Base-by-base conservation (phyloP, 2,888 invertebrate species). In the Eristalis arbustorum region DNA sequence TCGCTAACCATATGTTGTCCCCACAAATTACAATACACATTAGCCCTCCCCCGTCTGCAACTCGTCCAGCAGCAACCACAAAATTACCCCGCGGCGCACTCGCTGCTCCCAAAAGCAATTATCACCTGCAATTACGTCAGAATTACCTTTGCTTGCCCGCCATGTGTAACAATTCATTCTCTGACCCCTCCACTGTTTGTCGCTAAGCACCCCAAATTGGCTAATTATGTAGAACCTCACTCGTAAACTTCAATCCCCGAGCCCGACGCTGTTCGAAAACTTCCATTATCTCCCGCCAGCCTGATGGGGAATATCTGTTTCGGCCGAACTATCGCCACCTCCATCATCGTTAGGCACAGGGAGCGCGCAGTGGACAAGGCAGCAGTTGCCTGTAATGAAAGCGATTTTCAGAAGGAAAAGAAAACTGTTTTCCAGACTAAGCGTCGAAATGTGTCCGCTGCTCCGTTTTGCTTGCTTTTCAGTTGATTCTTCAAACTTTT, bases 251-350 rank as follows among this genome's bases (percentile, higher is more conserved):
- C 11, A 3, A 18, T 1, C 18, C 8, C 18, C 18, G 18, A 10
- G 13, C 22, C 61, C 42, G 28, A 22, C 34, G 22, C 49, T 11
- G 2, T 10, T 31, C 13, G 14, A 68, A 56, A 34, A 68, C 57
- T 56, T 10, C 6, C 42, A 67, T 75, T 75, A 75, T 62, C 67
- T 67, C 49, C 8, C 64, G 10, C 34, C 22, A 40, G 31, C 34
- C 62, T 62, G 67, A 68, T 68, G 68, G 68, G 62, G 8, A 49
- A 77, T 56, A 69, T 63, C 69, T 57, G 62, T 49, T 77, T 57
- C 3, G 28, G 10, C 34, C 34, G n/a, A 57, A 37, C 62, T 34
- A 68, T 37, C 62, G 56, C 49, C 68, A 69, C n/a, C 37, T 13
- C 11, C 57, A 49, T 25, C 76, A 76, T 31, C 34, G 25, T 69